Conservation (phyloP, 2,888 invertebrate species). For the Troilus luridus region DNA sequence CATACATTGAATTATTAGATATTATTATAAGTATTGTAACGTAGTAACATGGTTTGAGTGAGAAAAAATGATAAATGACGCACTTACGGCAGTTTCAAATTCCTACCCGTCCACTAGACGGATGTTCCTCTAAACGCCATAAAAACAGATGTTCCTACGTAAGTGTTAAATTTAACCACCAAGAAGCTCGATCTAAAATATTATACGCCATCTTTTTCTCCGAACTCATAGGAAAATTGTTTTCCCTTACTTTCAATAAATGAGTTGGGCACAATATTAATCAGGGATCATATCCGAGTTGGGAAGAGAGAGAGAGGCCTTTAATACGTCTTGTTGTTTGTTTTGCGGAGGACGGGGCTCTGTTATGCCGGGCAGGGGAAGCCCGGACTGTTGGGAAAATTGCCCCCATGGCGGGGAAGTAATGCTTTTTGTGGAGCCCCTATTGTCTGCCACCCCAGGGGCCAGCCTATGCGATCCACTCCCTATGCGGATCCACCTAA, state of each 20-base stretch:
- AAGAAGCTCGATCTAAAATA: background rate
- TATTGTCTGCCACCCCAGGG: background rate
- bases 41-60: too few species aligned
- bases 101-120: too few species aligned
- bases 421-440: slow-evolving; percentile 7
- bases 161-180: too few species aligned
- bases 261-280: background rate
- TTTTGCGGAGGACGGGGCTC: background rate
- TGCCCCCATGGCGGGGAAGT: background rate
- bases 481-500: background rate
- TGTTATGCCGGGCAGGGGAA: background rate
- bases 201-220: background rate
- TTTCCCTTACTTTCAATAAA: background rate
- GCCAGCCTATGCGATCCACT: background rate
- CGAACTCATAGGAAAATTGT: background rate
- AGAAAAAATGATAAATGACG: too few species aligned
- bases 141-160: too few species aligned
- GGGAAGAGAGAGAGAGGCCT: background rate
- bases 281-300: background rate
- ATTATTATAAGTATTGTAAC: too few species aligned
- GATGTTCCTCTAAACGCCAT: too few species aligned
- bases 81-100: too few species aligned
- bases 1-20: too few species aligned
- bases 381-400: background rate
- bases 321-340: slow-evolving; percentile 18